phyloP scores from a whole-genome alignment of 1,140 invertebrate genomes.

The Anastrepha ludens region DNA sequence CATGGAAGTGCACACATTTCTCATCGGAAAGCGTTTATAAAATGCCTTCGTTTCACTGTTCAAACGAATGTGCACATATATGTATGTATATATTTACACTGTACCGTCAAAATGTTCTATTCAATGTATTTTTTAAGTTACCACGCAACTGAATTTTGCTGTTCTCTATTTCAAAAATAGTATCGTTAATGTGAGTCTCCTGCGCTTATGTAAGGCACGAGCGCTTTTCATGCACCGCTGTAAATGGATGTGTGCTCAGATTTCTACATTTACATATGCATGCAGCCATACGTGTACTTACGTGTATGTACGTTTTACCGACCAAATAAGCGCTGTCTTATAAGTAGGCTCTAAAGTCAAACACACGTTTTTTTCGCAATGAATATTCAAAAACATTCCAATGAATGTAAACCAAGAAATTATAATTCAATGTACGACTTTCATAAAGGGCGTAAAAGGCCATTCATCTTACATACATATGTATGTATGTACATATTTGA shows the following conservation, averaged over 20 bases:
- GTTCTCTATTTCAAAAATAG: slow-evolving; percentile 37
- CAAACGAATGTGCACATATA: too few species aligned
- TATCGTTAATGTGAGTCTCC: slow-evolving; percentile 11
- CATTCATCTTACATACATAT: slow-evolving; percentile 8
- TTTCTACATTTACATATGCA: not conserved
- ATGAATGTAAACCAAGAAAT: slow-evolving; percentile 30
- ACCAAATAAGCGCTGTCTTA: slow-evolving; percentile 2
- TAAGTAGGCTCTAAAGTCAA: not conserved
- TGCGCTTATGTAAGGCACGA: not conserved
- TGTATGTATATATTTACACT: not conserved
- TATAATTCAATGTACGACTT: slow-evolving; percentile 22
- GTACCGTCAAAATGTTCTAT: not conserved
- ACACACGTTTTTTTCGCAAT: not conserved
- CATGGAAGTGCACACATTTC: not conserved
- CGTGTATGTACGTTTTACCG: not conserved
- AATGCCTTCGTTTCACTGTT: not conserved
- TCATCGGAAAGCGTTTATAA: slow-evolving; percentile 12
- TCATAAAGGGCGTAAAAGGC: slow-evolving; percentile 43
- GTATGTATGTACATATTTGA: not conserved
- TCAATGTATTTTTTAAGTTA: not conserved
- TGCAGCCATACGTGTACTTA: not conserved
- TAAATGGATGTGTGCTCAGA: not conserved
- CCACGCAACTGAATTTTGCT: not conserved
- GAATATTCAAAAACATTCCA: slow-evolving; percentile 47
- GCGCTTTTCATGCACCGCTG: too few species aligned